These are phyloP conservation scores for Clarias platycephalus DNA, from an alignment of 2,797 vertebrate genomes.

Conservation along the genomic window DNA sequence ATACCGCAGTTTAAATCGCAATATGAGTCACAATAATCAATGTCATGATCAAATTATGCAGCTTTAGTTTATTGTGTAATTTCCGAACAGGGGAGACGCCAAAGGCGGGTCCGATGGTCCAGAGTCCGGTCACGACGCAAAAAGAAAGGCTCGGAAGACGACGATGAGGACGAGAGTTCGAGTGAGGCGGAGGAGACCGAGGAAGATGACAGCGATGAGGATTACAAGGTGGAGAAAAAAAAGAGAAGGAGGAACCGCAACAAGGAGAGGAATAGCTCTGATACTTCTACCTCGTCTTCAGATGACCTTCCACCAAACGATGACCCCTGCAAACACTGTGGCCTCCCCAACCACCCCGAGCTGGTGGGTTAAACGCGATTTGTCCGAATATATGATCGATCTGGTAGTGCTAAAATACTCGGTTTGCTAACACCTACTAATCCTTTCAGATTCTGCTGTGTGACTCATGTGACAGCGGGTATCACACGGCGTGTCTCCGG, in stretches of 20 bases:
- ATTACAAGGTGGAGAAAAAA: conserved; percentile 70
- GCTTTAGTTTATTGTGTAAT: background rate
- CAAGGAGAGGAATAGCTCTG: conserved; percentile 69
- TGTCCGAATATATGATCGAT: background rate
- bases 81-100: conserved; percentile 66
- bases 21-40: too few relatives aligned
- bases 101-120: conserved; percentile 86
- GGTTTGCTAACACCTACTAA: conserved; percentile 1
- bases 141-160: conserved; percentile 83
- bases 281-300: conserved; percentile 71
- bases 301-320: conserved; percentile 87
- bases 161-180: conserved; percentile 64
- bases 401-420: background rate
- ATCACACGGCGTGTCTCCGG: conserved; percentile 96
- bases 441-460: conserved; percentile 88
- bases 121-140: conserved; percentile 84
- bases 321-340: conserved; percentile 97
- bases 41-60: background rate
- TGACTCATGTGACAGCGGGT: conserved; percentile 95
- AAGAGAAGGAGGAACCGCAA: conserved; percentile 64
- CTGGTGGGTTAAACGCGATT: conserved; percentile 74
- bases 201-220: conserved; percentile 65
- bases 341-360: conserved; percentile 96
- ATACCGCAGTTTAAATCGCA: too few relatives aligned
- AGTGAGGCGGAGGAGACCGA: conserved; percentile 56